Evolutionary conservation across 2,888 invertebrate genomes (phyloP).

Genomic region (Aricia artaxerxes): DNA sequence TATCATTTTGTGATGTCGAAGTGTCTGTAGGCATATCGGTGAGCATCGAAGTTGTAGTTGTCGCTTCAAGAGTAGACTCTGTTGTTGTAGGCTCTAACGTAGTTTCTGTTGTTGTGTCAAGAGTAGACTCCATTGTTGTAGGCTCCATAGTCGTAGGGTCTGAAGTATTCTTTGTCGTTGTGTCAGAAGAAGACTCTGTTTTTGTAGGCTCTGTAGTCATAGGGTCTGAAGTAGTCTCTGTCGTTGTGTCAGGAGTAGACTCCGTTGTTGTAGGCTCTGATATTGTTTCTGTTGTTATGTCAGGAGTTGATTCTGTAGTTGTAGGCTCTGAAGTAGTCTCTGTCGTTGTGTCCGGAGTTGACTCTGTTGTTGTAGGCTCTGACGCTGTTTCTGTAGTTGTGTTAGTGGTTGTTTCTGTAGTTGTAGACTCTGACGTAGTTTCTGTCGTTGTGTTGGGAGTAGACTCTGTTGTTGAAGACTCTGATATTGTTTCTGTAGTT

Average conservation of each 20-base stretch:
- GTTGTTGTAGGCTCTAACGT: too few relatives aligned
- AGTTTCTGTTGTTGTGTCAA: too few relatives aligned
- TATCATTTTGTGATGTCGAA: neutral
- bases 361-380: conserved; percentile 29
- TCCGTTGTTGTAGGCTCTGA: conserved; percentile 31
- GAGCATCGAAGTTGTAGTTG: neutral
- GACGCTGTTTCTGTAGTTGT: conserved; percentile 30
- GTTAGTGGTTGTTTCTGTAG: conserved; percentile 18
- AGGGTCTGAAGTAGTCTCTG: neutral
- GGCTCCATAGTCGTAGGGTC: too few relatives aligned
- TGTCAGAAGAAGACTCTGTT: too few relatives aligned
- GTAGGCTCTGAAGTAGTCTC: conserved; percentile 27
- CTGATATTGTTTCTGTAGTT: conserved; percentile 34
- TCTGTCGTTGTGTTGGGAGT: neutral
- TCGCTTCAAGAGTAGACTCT: neutral
- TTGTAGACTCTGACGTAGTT: neutral
- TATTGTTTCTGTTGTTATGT: conserved; percentile 24
- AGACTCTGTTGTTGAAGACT: conserved; percentile 5
- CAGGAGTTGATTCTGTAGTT: conserved; percentile 30
- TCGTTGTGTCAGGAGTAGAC: neutral
- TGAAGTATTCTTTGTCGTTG: too few relatives aligned
- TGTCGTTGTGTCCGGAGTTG: neutral
- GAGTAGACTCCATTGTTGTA: too few relatives aligned
- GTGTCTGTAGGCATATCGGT: neutral
- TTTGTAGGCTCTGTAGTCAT: too few relatives aligned